Evolutionary conservation across 2,888 invertebrate genomes (phyloP), one percentile per base, ranked within the genome.

Genomic region (Eupithecia subumbrata): DNA sequence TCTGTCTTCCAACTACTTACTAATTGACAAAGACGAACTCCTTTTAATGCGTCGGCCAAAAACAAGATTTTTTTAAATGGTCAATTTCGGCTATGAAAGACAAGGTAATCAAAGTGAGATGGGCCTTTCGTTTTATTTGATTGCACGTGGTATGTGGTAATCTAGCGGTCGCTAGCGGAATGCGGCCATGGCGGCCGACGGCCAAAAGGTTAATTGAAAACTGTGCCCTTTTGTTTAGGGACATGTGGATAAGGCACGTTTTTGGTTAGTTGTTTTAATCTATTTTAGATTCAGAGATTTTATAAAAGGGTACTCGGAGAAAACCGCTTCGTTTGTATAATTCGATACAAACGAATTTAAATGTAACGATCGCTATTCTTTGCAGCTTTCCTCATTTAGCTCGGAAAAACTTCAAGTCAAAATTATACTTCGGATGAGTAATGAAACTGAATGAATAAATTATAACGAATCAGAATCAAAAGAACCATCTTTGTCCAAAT

Each of bases 181-280:
- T 60, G 60, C 25, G 60, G 12, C 60, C 60, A 25, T 22, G 60
- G 12, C 60, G 25, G 60, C 60, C 60, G 25, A 25, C 25, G 60
- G 60, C 60, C 69, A 48, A 76, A 78, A 78, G 79, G 80, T 79
- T 79, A 81, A 80, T 77, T 78, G 77, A 76, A 80, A 80, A 76
- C 71, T 73, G 69, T 68, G 45, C 74, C 80, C 76, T 79, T 78
- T 79, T 76, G 71, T 76, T 71, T 75, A 68, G 30, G 25, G 22
- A 40, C 60, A 56, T 63, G 71, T 37, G 63, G 56, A 71, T 60
- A 68, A 68, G 68, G 43, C 68, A 68, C 68, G 68, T 68, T 45
- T 45, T 25, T 43, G 43, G 40, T 18, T 71, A 71, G 69, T 40
- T 71, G 30, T 63, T 63, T 22, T 37, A 37, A 37, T n/a, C 66